A percentile compares a stretch with the other conserved stretches of the same genome.
These are phyloP conservation scores for Cyclargus thomasi DNA, from an alignment of 1,140 invertebrate species.

Conservation along the genomic window DNA sequence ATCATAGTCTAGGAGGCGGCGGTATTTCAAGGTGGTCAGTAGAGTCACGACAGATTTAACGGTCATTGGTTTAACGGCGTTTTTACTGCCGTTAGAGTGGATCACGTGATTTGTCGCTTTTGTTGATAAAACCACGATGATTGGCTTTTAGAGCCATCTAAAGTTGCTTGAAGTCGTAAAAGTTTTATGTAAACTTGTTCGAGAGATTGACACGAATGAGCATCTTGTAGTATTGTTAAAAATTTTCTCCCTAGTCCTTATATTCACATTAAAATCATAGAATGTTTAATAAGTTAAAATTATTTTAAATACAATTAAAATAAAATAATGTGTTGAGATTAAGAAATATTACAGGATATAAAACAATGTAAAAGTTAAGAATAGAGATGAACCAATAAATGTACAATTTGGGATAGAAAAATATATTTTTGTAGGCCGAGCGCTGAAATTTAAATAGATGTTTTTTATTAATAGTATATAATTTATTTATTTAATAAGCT, in stretches of 20 bases:
- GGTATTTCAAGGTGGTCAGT: neutral
- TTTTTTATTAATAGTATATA: neutral
- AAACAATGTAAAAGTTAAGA: too few relatives aligned
- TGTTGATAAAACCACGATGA: slow-evolving; percentile 3
- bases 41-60: neutral
- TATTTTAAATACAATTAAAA: too few relatives aligned
- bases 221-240: too few relatives aligned
- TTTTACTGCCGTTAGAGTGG: slow-evolving; percentile 28
- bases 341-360: too few relatives aligned
- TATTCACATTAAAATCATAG: too few relatives aligned
- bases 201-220: neutral
- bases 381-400: too few relatives aligned
- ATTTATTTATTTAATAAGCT: neutral
- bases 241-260: too few relatives aligned
- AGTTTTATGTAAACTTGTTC: neutral
- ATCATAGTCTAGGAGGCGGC: too few relatives aligned
- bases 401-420: too few relatives aligned
- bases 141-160: slow-evolving; percentile 6
- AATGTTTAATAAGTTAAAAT: too few relatives aligned
- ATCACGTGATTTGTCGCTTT: neutral
- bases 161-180: neutral
- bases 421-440: neutral
- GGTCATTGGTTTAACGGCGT: slow-evolving; percentile 24
- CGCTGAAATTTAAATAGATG: neutral
- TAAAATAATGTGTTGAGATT: too few relatives aligned